Evolutionary conservation across 1,140 invertebrate species (phyloP).

Genomic region (Pogonomyrmex barbatus): DNA sequence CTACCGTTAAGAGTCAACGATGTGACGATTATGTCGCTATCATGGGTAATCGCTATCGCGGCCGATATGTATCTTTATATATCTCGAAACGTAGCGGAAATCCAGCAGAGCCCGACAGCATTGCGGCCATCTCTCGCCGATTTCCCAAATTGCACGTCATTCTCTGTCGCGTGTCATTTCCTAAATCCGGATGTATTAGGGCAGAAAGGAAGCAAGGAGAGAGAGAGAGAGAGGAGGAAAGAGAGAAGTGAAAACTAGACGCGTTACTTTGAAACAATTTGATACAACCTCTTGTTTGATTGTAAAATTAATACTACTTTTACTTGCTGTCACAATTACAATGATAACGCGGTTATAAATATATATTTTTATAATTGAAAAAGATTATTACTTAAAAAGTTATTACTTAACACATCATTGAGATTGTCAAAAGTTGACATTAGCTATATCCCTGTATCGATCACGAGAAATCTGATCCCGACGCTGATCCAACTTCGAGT

Average conservation of each 20-base stretch:
- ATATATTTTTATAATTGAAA: neutral
- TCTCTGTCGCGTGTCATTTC: conserved; percentile 41
- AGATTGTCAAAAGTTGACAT: neutral
- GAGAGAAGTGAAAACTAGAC: neutral
- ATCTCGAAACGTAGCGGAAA: conserved; percentile 78
- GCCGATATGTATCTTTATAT: conserved; percentile 83
- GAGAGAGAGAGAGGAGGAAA: neutral
- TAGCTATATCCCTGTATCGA: neutral
- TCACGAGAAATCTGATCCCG: conserved; percentile 16
- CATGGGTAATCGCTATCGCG: conserved; percentile 83
- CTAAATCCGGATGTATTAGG: conserved; percentile 11
- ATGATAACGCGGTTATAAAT: neutral
- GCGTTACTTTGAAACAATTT: neutral
- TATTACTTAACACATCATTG: neutral
- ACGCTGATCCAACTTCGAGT: conserved; percentile 58
- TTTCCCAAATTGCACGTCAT: conserved; percentile 36
- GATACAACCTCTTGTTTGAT: neutral
- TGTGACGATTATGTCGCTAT: conserved; percentile 83
- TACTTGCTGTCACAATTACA: neutral
- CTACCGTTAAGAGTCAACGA: conserved; percentile 83
- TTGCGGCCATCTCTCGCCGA: conserved; percentile 1
- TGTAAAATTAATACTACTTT: neutral
- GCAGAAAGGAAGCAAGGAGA: neutral
- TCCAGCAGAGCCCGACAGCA: neutral
- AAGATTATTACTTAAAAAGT: no score